Evolutionary conservation across 1,140 invertebrate species (phyloP).

Genomic region (Euura saliciscinereae): DNA sequence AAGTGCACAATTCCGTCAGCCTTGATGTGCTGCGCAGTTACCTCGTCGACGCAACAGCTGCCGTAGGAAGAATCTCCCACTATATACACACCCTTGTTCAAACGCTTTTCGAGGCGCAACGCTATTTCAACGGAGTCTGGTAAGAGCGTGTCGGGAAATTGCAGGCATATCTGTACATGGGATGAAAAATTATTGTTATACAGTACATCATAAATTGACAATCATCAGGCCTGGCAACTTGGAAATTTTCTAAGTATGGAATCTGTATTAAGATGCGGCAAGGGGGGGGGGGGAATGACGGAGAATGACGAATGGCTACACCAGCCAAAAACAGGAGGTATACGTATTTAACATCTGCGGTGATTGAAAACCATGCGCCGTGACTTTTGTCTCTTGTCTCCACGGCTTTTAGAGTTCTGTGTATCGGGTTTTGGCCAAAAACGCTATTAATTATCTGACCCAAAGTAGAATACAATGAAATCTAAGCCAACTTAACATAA

Average conservation of each 20-base stretch:
- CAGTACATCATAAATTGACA: conserved; percentile 8
- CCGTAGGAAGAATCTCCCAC: conserved; percentile 93
- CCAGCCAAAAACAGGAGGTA: too few species aligned
- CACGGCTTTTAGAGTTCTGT: too few species aligned
- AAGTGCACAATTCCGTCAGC: conserved; percentile 90
- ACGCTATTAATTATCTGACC: too few species aligned
- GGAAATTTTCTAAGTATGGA: conserved; percentile 23
- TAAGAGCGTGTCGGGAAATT: conserved; percentile 88
- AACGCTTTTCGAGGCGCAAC: conserved; percentile 65
- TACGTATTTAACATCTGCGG: too few species aligned
- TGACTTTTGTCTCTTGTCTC: too few species aligned
- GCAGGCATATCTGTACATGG: conserved; percentile 77
- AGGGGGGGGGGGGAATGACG: conserved; percentile 11
- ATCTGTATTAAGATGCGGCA: background rate
- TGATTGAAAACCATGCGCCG: too few species aligned
- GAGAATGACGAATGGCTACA: background rate
- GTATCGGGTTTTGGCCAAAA: too few species aligned
- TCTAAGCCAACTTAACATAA: background rate
- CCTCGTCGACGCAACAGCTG: conserved; percentile 94
- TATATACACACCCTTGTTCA: conserved; percentile 75
- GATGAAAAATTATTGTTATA: conserved; percentile 25
- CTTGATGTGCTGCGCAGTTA: conserved; percentile 84
- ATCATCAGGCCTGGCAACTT: conserved; percentile 23
- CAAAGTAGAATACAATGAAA: too few species aligned
- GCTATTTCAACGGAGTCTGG: conserved; percentile 72